Conservation (phyloP, 2,113 vertebrate species). For the Geococcyx californianus region DNA sequence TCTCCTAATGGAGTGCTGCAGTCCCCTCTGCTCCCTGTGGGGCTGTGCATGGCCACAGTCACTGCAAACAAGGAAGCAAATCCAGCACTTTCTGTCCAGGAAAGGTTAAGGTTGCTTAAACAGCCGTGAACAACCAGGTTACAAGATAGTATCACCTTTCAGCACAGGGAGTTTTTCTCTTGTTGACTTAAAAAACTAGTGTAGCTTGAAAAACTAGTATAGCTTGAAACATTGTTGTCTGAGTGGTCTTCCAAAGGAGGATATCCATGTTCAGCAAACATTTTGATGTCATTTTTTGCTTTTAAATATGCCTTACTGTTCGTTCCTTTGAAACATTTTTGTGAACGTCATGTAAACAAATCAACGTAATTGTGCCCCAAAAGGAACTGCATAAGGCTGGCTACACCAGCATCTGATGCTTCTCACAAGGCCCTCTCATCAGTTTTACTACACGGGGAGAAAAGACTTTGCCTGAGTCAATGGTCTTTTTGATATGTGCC, state of each 20-base stretch:
- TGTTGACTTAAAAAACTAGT: neutral
- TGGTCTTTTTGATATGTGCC: neutral
- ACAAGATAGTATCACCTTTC: neutral
- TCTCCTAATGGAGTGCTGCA: fast-evolving
- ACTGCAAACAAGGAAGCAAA: neutral
- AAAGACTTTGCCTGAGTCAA: neutral
- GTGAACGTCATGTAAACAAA: neutral
- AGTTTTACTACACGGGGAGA: neutral
- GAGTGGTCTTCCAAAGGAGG: neutral
- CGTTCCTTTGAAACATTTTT: neutral
- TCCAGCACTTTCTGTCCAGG: fast-evolving
- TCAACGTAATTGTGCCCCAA: neutral
- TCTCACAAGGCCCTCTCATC: neutral
- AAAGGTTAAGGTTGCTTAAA: neutral
- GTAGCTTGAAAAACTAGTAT: neutral
- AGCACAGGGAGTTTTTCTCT: neutral
- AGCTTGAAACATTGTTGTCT: neutral
- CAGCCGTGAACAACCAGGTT: neutral
- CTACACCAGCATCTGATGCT: neutral
- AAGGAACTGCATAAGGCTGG: neutral
- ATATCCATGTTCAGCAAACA: neutral
- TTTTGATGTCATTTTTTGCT: neutral
- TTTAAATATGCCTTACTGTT: neutral
- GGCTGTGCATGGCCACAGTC: fast-evolving
- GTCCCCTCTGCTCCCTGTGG: neutral